Percentiles rank a stretch among this genome's conserved stretches.
These are phyloP conservation scores for Lepilemur ruficaudatus DNA, from an alignment of 2,797 vertebrate genomes.

Conservation along the genomic window DNA sequence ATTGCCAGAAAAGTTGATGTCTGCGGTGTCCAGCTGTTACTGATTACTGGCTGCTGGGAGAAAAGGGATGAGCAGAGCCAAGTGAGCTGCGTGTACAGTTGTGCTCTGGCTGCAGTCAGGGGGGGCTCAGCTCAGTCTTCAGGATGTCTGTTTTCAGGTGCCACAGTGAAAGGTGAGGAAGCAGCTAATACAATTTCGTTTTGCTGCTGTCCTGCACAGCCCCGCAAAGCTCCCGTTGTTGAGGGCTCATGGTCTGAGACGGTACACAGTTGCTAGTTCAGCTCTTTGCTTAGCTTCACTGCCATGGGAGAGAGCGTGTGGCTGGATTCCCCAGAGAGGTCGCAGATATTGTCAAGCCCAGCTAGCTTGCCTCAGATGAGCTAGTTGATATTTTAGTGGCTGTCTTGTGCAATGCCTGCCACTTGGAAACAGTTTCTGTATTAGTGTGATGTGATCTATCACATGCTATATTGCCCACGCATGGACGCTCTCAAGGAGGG, in stretches of 20 bases:
- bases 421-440: not conserved
- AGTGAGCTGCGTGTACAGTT: too few relatives aligned
- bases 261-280: not conserved
- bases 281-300: not conserved
- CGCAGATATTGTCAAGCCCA: not conserved
- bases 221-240: not conserved
- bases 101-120: not conserved
- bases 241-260: not conserved
- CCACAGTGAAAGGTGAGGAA: not conserved
- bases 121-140: not conserved
- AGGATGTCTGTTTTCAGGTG: not conserved
- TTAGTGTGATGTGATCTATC: too few relatives aligned
- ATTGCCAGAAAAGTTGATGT: not conserved
- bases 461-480: rapidly evolving
- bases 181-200: rapidly evolving
- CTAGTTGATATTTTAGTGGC: rapidly evolving
- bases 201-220: too few relatives aligned
- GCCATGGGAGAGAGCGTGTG: rapidly evolving
- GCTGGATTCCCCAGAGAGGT: not conserved
- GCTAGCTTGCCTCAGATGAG: not conserved
- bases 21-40: too few relatives aligned
- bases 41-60: not conserved
- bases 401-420: not conserved
- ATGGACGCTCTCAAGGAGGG: not conserved
- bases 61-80: not conserved